Percentiles rank a stretch among this genome's conserved stretches.
These are phyloP conservation scores for Pegoplata infirma DNA, from an alignment of 2,888 invertebrate species.

Conservation along the genomic window DNA sequence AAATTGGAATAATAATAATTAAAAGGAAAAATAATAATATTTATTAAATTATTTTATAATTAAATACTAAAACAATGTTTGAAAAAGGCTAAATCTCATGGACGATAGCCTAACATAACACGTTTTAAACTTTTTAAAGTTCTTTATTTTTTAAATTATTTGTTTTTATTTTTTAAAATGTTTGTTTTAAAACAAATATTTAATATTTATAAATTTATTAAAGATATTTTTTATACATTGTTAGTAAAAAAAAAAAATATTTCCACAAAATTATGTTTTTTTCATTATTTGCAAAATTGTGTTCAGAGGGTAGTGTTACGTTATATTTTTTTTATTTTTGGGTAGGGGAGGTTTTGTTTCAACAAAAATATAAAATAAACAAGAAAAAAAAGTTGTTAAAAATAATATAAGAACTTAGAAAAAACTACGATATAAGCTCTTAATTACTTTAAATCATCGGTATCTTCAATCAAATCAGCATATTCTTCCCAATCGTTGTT, in stretches of 20 bases:
- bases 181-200: not conserved
- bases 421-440: constrained; percentile 79
- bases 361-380: constrained; percentile 59
- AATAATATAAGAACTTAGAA: constrained; percentile 74
- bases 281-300: too few relatives aligned
- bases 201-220: not conserved
- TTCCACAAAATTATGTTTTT: not conserved
- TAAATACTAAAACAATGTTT: constrained; percentile 65
- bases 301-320: not conserved
- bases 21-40: constrained; percentile 34
- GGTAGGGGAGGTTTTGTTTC: not conserved
- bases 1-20: constrained; percentile 22
- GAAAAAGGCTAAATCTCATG: constrained; percentile 68
- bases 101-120: constrained; percentile 76
- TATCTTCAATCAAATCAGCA: constrained; percentile 78
- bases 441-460: constrained; percentile 79
- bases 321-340: not conserved
- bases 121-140: constrained; percentile 76
- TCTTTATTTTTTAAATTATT: constrained; percentile 64
- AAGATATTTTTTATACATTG: not conserved
- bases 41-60: too few relatives aligned
- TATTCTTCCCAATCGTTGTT: constrained; percentile 78
- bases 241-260: not conserved
- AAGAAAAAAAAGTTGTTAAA: constrained; percentile 66
- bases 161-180: not conserved